Evolutionary conservation across 2,888 invertebrate genomes (phyloP).

Genomic region (Dromius quadrimaculatus): DNA sequence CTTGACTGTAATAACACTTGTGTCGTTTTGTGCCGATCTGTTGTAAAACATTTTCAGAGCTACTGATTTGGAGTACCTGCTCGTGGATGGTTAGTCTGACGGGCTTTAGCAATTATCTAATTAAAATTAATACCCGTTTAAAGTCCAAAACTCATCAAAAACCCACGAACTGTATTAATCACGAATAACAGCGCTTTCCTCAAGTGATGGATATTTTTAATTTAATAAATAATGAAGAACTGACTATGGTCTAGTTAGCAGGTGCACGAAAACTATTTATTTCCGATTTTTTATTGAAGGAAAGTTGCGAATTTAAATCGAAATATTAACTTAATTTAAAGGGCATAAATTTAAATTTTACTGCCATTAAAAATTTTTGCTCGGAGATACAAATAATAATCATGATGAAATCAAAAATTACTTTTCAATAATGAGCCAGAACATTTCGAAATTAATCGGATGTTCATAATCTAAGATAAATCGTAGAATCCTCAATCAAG

Average conservation of each 20-base stretch:
- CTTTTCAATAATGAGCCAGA: neutral
- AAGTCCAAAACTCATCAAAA: conserved; percentile 65
- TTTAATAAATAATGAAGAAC: conserved; percentile 66
- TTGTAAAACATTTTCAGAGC: neutral
- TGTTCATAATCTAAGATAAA: conserved; percentile 5
- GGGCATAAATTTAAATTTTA: conserved; percentile 11
- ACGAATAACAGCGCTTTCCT: conserved; percentile 60
- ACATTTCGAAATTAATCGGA: conserved; percentile 1
- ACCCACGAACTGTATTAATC: conserved; percentile 65
- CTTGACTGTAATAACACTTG: too few species aligned
- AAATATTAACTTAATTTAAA: conserved; percentile 23
- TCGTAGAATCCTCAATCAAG: conserved; percentile 8
- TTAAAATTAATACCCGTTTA: conserved; percentile 67
- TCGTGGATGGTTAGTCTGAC: conserved; percentile 61
- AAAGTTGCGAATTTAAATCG: conserved; percentile 16
- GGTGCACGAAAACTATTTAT: conserved; percentile 63
- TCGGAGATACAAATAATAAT: neutral
- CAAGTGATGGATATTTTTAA: conserved; percentile 66
- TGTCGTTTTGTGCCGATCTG: neutral
- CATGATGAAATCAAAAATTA: neutral
- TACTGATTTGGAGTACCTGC: conserved; percentile 31
- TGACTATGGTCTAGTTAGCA: conserved; percentile 65
- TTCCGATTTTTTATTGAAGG: neutral
- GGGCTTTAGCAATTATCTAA: conserved; percentile 67
- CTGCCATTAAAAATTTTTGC: neutral